phyloP scores from a whole-genome alignment of 1,140 invertebrate genomes.

The Olivierus martensii region DNA sequence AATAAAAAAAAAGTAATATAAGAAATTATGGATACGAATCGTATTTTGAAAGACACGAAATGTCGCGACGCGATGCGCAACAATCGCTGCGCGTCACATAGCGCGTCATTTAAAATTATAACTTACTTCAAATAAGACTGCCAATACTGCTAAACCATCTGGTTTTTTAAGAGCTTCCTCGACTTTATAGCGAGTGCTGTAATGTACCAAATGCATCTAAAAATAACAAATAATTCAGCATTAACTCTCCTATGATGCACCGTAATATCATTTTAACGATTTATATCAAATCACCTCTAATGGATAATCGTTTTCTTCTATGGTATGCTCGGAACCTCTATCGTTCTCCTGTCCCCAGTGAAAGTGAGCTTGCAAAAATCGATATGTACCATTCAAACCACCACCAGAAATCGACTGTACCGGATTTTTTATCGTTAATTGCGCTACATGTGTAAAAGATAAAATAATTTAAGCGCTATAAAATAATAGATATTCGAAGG shows the following conservation, averaged over 20 bases:
- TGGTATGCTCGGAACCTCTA: constrained; percentile 72
- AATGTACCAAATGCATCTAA: constrained; percentile 55
- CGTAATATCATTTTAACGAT: not conserved
- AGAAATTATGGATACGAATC: constrained; percentile 11
- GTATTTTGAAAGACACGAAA: not conserved
- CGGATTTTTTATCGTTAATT: constrained; percentile 35
- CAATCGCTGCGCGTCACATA: no score
- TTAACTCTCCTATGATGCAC: no score
- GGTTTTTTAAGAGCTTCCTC: constrained; percentile 38
- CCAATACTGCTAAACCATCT: constrained; percentile 52
- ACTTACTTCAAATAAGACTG: constrained; percentile 48
- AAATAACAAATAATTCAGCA: not conserved
- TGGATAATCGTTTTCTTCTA: constrained; percentile 47
- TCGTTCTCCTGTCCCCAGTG: constrained; percentile 72
- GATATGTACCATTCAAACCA: constrained; percentile 49
- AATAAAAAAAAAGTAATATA: constrained; percentile 21
- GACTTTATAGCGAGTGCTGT: constrained; percentile 41
- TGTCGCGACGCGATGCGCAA: no score
- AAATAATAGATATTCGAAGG: no score
- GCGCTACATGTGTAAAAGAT: constrained; percentile 7
- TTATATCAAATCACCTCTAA: constrained; percentile 20
- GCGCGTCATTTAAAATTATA: not conserved
- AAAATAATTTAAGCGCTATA: not conserved
- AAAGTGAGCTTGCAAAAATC: constrained; percentile 67
- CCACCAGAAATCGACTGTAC: constrained; percentile 32